phyloP scores from a whole-genome alignment of 2,113 vertebrate species.

The Dipodomys stephensi region DNA sequence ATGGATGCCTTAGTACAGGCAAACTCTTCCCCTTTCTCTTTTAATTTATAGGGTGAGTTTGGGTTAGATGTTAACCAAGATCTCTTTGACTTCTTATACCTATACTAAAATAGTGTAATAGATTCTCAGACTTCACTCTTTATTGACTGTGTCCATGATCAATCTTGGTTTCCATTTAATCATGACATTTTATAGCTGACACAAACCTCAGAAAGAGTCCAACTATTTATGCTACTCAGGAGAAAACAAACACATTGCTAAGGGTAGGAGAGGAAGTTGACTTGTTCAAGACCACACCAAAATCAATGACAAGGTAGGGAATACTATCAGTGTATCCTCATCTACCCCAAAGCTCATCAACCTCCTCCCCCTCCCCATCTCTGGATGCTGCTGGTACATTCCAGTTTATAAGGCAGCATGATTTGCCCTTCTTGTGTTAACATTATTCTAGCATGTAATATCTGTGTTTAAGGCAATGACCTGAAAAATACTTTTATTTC shows the following conservation, averaged over 20 bases:
- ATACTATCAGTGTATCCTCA: background rate
- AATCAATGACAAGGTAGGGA: background rate
- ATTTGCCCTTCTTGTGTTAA: conserved; percentile 77
- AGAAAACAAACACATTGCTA: background rate
- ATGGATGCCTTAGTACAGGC: background rate
- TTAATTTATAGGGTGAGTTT: background rate
- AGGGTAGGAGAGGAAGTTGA: background rate
- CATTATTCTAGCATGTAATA: conserved; percentile 75
- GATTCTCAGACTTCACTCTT: conserved; percentile 45
- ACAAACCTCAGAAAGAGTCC: background rate
- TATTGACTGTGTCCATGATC: conserved; percentile 23
- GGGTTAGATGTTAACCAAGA: background rate
- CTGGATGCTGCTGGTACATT: background rate
- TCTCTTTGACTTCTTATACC: conserved; percentile 3
- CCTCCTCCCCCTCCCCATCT: background rate
- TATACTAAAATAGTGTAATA: background rate
- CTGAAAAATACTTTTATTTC: conserved; percentile 83
- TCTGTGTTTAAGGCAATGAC: conserved; percentile 79
- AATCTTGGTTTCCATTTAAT: conserved; percentile 40
- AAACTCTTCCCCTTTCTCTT: background rate
- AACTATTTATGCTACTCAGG: background rate
- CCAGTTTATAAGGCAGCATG: background rate
- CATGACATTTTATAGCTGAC: conserved; percentile 3
- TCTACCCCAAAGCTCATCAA: background rate
- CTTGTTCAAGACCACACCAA: conserved; percentile 43